Conservation (phyloP, 2,888 invertebrate species). For the Brenthis ino region DNA sequence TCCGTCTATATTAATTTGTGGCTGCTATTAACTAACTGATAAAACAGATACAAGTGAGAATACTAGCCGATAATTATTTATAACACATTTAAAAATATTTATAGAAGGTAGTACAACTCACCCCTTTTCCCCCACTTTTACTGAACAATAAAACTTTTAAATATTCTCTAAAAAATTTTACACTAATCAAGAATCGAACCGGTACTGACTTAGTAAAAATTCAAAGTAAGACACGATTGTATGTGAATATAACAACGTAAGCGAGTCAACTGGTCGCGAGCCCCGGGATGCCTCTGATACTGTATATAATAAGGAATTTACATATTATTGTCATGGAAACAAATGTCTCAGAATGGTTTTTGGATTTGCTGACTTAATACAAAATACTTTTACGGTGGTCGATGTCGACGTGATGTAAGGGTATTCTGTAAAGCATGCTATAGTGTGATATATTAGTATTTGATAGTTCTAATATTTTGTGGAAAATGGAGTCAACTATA, state of each 20-base stretch:
- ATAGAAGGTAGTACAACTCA: too few relatives aligned
- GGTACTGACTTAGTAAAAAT: neutral
- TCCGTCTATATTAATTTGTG: too few relatives aligned
- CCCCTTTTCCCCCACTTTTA: too few relatives aligned
- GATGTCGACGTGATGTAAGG: slow-evolving; percentile 58
- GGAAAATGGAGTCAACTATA: too few relatives aligned
- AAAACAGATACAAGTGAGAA: too few relatives aligned
- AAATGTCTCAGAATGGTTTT: slow-evolving; percentile 77
- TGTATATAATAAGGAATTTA: slow-evolving; percentile 68
- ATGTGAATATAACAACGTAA: slow-evolving; percentile 1
- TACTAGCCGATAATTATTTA: too few relatives aligned
- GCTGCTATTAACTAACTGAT: too few relatives aligned
- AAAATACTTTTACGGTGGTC: slow-evolving; percentile 73
- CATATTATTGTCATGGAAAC: slow-evolving; percentile 78
- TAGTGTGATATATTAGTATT: neutral
- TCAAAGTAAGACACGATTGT: neutral
- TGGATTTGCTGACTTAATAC: slow-evolving; percentile 79
- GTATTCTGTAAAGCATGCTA: slow-evolving; percentile 13
- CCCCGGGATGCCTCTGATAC: slow-evolving; percentile 8
- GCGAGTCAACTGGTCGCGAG: neutral
- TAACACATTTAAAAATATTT: too few relatives aligned
- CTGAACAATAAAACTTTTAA: too few relatives aligned
- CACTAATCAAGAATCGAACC: neutral
- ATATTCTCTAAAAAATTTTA: too few relatives aligned
- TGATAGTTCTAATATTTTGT: too few relatives aligned